Evolutionary conservation across 2,113 vertebrate genomes (phyloP), one percentile per base, ranked within the genome.

Genomic region (Oenanthe melanoleuca): DNA sequence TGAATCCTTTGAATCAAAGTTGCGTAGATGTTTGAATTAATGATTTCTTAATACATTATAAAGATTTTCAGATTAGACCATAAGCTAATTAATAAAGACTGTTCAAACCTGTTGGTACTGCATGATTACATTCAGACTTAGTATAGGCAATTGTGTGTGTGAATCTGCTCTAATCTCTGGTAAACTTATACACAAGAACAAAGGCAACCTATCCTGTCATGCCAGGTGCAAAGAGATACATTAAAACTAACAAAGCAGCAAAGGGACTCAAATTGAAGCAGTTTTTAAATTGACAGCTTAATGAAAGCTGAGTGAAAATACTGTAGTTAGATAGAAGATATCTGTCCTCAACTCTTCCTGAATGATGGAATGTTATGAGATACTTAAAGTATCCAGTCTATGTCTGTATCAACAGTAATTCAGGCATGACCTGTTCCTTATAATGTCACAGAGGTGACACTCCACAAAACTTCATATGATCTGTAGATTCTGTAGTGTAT

Each of bases 261-360:
- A 97, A 73, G n/a, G 44, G 53, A 56, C 34, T 95, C 92, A 93
- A 97, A 96, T 93, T 86, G 95, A 97, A 95, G 85, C 74, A 95
- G 80, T 95, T 97, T 97, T 92, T 85, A 55, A 98, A 97, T 97
- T 96, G 96, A 97, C 97, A 97, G 96, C 94, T 97, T 97, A 98
- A 98, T 98, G 97, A 98, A 98, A 96, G 88, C 79, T 66, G 73
- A 91, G 88, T 96, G 95, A 97, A 97, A 96, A 95, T 94, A 84
- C 93, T 93, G 93, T 93, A 96, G 65, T 75, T 65, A 92, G 92
- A 97, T 96, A 87, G 95, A 96, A 97, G 98, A 96, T 91, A 94
- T 96, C 93, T 97, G 96, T 96, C 75, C 59, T 94, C 77, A 53
- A 47, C 28, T 37, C 70, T 91, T 96, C 75, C 86, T 94, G 88